phyloP scores from a whole-genome alignment of 2,797 vertebrate species.

The Anguilla marmorata region DNA sequence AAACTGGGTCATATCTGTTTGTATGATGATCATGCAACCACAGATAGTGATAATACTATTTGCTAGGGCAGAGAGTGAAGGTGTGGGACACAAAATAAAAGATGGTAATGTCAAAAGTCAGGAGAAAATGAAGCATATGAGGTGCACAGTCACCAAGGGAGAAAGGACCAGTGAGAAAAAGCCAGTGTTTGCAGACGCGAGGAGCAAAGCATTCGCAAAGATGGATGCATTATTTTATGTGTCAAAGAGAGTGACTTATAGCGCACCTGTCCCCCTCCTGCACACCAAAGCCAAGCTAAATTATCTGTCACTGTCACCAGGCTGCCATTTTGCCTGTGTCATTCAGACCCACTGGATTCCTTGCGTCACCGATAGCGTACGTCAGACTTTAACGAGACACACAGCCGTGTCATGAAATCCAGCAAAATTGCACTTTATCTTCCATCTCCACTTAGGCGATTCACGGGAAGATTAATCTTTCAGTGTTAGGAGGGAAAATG shows the following conservation, averaged over 20 bases:
- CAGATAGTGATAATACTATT: neutral
- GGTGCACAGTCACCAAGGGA: neutral
- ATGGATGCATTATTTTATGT: slow-evolving; percentile 1
- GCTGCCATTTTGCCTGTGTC: neutral
- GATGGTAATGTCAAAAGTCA: neutral
- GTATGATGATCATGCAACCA: neutral
- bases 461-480: slow-evolving; percentile 30
- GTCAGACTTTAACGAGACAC: neutral
- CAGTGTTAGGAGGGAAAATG: slow-evolving; percentile 24
- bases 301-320: neutral
- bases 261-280: neutral
- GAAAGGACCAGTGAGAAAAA: neutral
- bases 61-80: neutral
- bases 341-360: neutral
- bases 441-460: neutral
- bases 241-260: slow-evolving; percentile 5
- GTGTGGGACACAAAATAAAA: neutral
- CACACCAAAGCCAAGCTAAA: neutral
- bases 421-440: neutral
- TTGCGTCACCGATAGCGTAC: neutral
- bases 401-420: neutral
- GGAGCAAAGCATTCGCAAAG: neutral
- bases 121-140: neutral
- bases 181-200: neutral
- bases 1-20: neutral